A percentile compares a stretch with the other conserved stretches of the same genome.
Conservation (phyloP, 2,113 vertebrate species). For the Otus sunia region DNA sequence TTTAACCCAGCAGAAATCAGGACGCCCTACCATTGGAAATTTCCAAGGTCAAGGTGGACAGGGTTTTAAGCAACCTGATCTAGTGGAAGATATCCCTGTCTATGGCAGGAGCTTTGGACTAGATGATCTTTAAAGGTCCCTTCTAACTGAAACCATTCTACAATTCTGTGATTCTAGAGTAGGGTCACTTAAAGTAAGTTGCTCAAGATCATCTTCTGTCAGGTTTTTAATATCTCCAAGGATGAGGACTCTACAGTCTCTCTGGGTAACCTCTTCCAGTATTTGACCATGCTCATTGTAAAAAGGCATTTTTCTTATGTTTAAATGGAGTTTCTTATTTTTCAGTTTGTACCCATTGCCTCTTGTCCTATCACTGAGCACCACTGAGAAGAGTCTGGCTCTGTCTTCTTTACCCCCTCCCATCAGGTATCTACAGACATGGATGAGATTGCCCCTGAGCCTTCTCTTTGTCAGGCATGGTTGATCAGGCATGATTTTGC, state of each 20-base stretch:
- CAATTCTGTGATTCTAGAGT: background rate
- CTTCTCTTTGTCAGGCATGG: background rate
- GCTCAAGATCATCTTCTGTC: background rate
- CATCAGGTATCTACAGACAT: background rate
- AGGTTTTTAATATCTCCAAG: background rate
- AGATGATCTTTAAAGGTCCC: too few species aligned
- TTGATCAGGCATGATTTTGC: background rate
- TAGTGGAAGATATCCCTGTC: too few species aligned
- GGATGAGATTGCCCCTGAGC: background rate
- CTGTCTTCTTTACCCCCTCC: background rate
- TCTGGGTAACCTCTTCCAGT: background rate
- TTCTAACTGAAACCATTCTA: too few species aligned
- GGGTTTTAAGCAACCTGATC: too few species aligned
- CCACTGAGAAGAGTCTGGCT: background rate
- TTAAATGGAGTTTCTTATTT: background rate
- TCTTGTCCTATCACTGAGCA: background rate
- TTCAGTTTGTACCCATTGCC: background rate
- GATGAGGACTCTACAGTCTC: background rate
- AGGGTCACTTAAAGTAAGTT: background rate
- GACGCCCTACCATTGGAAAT: too few species aligned
- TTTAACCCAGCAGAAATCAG: too few species aligned
- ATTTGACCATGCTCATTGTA: background rate
- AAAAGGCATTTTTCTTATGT: background rate
- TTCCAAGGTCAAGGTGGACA: too few species aligned
- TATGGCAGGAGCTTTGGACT: too few species aligned